A percentile compares a stretch with the other conserved stretches of the same genome.
Evolutionary conservation across 2,797 vertebrate species (phyloP).

Genomic region (Cygnus olor): DNA sequence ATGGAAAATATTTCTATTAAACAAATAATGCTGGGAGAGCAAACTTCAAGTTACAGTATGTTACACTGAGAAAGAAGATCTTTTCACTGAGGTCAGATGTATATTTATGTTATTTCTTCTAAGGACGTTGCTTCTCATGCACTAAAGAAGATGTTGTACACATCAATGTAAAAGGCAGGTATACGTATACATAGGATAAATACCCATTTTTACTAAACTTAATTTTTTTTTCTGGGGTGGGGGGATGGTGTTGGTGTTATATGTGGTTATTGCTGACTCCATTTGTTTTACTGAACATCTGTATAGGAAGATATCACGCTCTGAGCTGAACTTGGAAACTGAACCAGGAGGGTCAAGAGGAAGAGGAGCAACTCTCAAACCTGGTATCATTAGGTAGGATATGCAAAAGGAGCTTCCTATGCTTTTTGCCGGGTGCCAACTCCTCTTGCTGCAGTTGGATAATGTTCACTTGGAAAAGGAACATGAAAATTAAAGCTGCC

Average conservation of each 20-base stretch:
- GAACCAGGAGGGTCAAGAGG: neutral
- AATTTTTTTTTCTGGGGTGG: neutral
- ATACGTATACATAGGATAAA: neutral
- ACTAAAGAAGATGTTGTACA: constrained; percentile 1
- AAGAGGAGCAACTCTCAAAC: constrained; percentile 1
- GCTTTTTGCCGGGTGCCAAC: neutral
- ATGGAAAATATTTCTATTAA: constrained; percentile 86
- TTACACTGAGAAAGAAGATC: constrained; percentile 59
- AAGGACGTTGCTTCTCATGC: constrained; percentile 58
- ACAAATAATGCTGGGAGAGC: constrained; percentile 84
- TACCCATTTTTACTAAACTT: neutral
- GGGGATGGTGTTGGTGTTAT: neutral
- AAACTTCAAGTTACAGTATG: constrained; percentile 77
- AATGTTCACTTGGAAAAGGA: neutral
- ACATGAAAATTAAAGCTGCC: constrained; percentile 30
- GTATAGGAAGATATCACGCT: neutral
- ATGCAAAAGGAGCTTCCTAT: fast-evolving
- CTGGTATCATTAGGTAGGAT: neutral
- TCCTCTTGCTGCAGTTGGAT: neutral
- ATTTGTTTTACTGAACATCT: neutral
- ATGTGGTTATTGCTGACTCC: neutral
- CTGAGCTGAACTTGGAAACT: neutral
- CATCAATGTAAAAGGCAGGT: constrained; percentile 7
- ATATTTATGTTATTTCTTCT: constrained; percentile 60
- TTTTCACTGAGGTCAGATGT: constrained; percentile 69